Percentiles rank a stretch among this genome's conserved stretches.
Conservation (phyloP, 2,113 vertebrate genomes). For the Stomatorhinus ivindoensis region DNA sequence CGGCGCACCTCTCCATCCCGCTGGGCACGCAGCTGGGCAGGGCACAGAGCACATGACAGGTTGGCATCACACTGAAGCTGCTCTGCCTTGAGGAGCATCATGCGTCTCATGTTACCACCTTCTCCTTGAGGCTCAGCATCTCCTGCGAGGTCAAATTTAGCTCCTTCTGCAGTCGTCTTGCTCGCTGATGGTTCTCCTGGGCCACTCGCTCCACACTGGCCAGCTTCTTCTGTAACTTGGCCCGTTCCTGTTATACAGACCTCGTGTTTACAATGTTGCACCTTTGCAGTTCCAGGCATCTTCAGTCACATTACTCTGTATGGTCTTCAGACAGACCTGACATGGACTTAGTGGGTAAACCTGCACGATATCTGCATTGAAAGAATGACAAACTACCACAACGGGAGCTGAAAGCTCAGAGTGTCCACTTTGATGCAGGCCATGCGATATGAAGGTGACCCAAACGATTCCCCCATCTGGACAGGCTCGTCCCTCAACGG, state of each 20-base stretch:
- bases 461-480: no score
- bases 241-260: constrained; percentile 47
- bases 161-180: constrained; percentile 35
- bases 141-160: constrained; percentile 45
- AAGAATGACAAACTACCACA: background rate
- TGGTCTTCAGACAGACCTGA: background rate
- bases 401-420: background rate
- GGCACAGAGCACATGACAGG: background rate
- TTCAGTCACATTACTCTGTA: background rate
- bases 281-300: background rate
- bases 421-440: background rate
- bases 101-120: constrained; percentile 36
- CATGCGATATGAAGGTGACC: background rate
- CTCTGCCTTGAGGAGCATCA: background rate
- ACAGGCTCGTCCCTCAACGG: background rate
- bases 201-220: constrained; percentile 40
- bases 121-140: constrained; percentile 41
- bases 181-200: constrained; percentile 36
- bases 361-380: background rate
- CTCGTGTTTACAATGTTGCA: background rate
- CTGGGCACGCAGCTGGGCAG: constrained; percentile 49
- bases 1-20: constrained; percentile 52
- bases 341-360: background rate
- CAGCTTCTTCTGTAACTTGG: constrained; percentile 44
- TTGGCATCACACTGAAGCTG: no score